These are phyloP conservation scores for Taeniopygia guttata DNA, from an alignment of 2,797 vertebrate genomes.

Conservation along the genomic window DNA sequence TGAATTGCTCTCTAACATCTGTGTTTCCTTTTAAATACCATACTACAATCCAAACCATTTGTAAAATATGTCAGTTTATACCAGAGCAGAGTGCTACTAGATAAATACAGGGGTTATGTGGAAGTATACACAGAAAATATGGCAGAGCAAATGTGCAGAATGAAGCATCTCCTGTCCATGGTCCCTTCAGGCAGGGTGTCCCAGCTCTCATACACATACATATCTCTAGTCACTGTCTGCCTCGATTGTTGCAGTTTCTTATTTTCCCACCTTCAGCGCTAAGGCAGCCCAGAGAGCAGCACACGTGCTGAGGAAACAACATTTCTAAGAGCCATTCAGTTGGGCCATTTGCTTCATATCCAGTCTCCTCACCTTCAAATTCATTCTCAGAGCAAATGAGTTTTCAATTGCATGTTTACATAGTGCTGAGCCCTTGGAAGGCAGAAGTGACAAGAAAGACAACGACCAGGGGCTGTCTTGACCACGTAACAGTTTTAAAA, in stretches of 20 bases:
- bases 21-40: slow-evolving; percentile 57
- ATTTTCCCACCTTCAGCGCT: background rate
- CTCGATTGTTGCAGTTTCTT: background rate
- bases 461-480: background rate
- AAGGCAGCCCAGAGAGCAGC: background rate
- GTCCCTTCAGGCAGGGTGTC: background rate
- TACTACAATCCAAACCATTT: slow-evolving; percentile 10
- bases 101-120: background rate
- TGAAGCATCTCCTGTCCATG: background rate
- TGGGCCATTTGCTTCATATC: background rate
- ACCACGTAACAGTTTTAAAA: background rate
- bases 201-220: background rate
- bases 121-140: background rate
- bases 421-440: background rate
- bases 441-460: background rate
- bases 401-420: background rate
- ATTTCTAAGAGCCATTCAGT: background rate
- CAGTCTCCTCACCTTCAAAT: background rate
- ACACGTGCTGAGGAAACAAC: background rate
- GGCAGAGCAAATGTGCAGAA: background rate
- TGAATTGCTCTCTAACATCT: slow-evolving; percentile 51
- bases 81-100: background rate
- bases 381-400: background rate
- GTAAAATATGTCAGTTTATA: slow-evolving; percentile 20
- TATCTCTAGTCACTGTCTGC: background rate